These are phyloP conservation scores for Catagonus wagneri DNA, from an alignment of 2,113 vertebrate species.

Conservation along the genomic window DNA sequence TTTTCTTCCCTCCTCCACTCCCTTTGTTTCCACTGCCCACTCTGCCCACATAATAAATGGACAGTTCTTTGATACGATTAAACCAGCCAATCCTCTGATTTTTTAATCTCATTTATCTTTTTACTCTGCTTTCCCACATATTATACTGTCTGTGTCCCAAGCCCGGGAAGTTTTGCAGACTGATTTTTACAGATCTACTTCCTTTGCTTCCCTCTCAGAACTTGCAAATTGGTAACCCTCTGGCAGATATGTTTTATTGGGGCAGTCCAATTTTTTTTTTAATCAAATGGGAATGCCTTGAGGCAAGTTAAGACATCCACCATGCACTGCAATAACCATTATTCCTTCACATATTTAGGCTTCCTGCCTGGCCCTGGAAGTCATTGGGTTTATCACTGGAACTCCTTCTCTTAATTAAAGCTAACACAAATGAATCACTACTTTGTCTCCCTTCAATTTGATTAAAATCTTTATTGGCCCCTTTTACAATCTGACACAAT, in stretches of 20 bases:
- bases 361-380: constrained; percentile 10
- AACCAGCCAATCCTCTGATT: not conserved
- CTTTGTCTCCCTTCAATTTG: constrained; percentile 43
- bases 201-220: not conserved
- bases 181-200: not conserved
- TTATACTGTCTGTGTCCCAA: not conserved
- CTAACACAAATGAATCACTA: constrained; percentile 56
- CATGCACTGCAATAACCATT: not conserved
- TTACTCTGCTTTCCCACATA: not conserved
- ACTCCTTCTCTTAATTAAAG: constrained; percentile 70
- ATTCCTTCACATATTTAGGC: constrained; percentile 32
- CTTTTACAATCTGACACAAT: constrained; percentile 23
- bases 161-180: not conserved
- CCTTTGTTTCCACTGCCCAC: not conserved
- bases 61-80: not conserved
- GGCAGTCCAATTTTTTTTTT: not conserved
- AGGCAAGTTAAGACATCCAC: constrained; percentile 44
- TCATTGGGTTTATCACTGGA: constrained; percentile 40
- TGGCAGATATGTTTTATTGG: not conserved
- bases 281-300: constrained; percentile 35
- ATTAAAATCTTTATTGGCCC: constrained; percentile 46
- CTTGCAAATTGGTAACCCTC: not conserved
- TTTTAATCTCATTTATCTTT: not conserved
- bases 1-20: not conserved
- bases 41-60: not conserved